Conservation (phyloP, 2,113 vertebrate genomes). For the Anas platyrhynchos region DNA sequence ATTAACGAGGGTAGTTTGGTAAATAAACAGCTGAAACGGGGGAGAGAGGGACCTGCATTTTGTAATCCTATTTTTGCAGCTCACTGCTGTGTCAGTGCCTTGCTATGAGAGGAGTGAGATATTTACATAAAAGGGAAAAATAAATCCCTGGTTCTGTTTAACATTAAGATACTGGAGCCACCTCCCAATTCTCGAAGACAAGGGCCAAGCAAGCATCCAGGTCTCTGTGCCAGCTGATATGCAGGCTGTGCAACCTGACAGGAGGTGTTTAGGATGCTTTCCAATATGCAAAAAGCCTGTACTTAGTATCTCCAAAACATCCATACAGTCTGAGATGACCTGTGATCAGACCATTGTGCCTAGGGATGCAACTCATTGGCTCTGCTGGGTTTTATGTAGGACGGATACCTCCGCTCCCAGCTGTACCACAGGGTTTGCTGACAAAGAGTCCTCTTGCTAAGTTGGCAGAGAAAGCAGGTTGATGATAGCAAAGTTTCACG, state of each 20-base stretch:
- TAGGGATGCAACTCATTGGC: not conserved
- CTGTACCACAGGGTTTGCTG: not conserved
- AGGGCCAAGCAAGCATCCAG: not conserved
- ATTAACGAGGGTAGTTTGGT: not conserved
- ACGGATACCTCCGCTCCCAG: not conserved
- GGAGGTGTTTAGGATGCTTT: not conserved
- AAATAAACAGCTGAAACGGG: slow-evolving; percentile 35
- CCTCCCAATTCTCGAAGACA: not conserved
- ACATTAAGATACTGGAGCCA: not conserved
- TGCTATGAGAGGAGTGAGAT: not conserved
- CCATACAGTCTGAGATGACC: not conserved
- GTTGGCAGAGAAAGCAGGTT: not conserved
- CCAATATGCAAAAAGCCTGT: not conserved
- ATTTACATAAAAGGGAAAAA: slow-evolving; percentile 42
- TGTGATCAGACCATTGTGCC: not conserved
- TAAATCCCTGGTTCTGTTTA: slow-evolving; percentile 10
- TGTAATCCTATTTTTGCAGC: slow-evolving; percentile 56
- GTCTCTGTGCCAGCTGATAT: not conserved
- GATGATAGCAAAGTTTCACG: not conserved
- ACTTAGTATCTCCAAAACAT: not conserved
- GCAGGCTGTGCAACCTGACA: not conserved
- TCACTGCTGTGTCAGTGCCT: not conserved
- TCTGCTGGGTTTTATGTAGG: not conserved
- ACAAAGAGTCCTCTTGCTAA: slow-evolving; percentile 5
- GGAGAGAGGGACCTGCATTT: not conserved